A percentile compares a stretch with the other conserved stretches of the same genome.
phyloP scores from a whole-genome alignment of 1,140 invertebrate genomes.

The Dendrolimus punctatus region DNA sequence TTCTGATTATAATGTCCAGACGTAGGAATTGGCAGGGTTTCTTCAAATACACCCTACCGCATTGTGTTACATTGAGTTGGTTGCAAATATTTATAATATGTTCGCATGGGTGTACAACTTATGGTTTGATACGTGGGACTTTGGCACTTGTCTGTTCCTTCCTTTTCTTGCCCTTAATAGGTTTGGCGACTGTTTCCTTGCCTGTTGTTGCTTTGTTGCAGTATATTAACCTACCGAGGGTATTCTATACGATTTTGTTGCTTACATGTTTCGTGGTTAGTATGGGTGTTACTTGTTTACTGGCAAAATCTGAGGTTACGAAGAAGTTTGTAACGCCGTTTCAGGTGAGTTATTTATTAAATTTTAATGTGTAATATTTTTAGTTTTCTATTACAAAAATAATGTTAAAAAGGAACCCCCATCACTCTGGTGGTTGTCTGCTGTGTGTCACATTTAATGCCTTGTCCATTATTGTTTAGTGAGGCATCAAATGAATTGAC shows the following conservation, averaged over 20 bases:
- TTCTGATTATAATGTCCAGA: conserved; percentile 81
- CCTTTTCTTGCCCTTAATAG: conserved; percentile 83
- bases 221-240: conserved; percentile 77
- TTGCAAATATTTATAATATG: conserved; percentile 86
- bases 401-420: too few species aligned
- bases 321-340: conserved; percentile 77
- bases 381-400: too few species aligned
- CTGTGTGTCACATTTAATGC: too few species aligned
- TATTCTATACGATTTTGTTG: conserved; percentile 74
- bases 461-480: too few species aligned
- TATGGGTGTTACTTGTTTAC: conserved; percentile 76
- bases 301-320: conserved; percentile 74
- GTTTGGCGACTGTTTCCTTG: conserved; percentile 80
- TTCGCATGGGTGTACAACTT: conserved; percentile 86
- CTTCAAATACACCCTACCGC: conserved; percentile 84
- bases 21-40: conserved; percentile 83
- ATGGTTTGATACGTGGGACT: conserved; percentile 82
- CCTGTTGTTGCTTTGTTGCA: conserved; percentile 82
- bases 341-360: conserved; percentile 66
- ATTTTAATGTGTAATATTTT: not conserved
- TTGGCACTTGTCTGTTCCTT: conserved; percentile 84
- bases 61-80: conserved; percentile 90
- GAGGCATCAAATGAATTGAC: too few species aligned
- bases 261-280: conserved; percentile 72
- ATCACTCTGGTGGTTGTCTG: too few species aligned